Conservation (phyloP, 2,113 vertebrate species). For the Astur gentilis region DNA sequence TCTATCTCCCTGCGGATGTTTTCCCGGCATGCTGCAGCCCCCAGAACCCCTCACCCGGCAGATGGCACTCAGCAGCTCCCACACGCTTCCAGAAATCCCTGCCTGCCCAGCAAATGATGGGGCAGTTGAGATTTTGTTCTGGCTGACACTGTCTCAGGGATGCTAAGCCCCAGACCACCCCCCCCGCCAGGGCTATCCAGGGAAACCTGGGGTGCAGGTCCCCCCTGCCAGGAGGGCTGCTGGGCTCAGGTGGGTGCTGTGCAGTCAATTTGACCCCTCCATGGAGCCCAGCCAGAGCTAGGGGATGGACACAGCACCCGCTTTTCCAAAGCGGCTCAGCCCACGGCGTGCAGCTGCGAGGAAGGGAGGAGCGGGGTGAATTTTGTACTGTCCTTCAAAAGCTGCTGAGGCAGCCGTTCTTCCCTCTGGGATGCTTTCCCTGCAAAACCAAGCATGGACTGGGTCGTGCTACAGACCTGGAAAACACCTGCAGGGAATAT, state of each 20-base stretch:
- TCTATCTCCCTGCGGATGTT: background rate
- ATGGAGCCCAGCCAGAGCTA: background rate
- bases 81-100: background rate
- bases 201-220: background rate
- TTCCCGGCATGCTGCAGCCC: background rate
- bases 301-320: background rate
- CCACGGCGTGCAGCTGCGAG: background rate
- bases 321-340: background rate
- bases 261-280: background rate
- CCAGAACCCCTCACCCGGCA: background rate
- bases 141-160: background rate
- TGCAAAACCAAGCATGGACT: background rate
- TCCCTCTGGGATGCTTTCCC: background rate
- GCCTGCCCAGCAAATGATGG: background rate
- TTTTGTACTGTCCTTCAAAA: background rate
- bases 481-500: fast-evolving
- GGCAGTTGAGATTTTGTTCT: background rate
- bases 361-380: background rate
- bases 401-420: background rate
- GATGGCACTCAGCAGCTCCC: slow-evolving; percentile 36
- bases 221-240: background rate
- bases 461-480: background rate
- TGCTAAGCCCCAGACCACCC: background rate
- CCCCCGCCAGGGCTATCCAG: fast-evolving
- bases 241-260: background rate